Evolutionary conservation across 2,888 invertebrate species (phyloP).

Genomic region (Meganola albula): DNA sequence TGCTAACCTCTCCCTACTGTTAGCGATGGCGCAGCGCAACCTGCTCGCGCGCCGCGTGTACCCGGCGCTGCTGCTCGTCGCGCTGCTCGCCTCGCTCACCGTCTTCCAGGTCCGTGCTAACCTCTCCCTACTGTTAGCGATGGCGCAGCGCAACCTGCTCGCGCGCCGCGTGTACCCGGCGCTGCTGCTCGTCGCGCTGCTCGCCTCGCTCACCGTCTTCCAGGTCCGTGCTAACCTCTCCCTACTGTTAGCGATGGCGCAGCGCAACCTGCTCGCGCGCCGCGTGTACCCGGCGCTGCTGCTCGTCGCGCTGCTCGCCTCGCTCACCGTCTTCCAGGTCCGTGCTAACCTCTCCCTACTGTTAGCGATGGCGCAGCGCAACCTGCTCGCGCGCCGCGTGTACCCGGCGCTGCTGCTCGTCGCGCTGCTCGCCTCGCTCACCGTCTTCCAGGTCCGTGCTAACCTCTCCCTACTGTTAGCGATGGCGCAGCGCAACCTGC

Average conservation of each 20-base stretch:
- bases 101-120: conserved; percentile 64
- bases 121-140: conserved; percentile 78
- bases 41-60: conserved; percentile 49
- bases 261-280: conserved; percentile 81
- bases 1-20: conserved; percentile 87
- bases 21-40: conserved; percentile 73
- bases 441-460: conserved; percentile 73
- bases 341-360: conserved; percentile 76
- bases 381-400: conserved; percentile 48
- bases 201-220: conserved; percentile 74
- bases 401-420: conserved; percentile 83
- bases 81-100: conserved; percentile 88
- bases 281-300: conserved; percentile 94
- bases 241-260: conserved; percentile 76
- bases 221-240: conserved; percentile 4
- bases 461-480: conserved; percentile 77
- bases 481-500: conserved; percentile 83
- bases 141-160: conserved; percentile 84
- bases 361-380: conserved; percentile 80
- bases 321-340: conserved; percentile 77
- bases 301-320: conserved; percentile 41
- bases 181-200: conserved; percentile 83
- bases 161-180: conserved; percentile 94
- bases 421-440: conserved; percentile 87
- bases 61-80: conserved; percentile 83